Evolutionary conservation across 2,888 invertebrate species (phyloP), one percentile per base, ranked within the genome.

Genomic region (Rosalia funebris): DNA sequence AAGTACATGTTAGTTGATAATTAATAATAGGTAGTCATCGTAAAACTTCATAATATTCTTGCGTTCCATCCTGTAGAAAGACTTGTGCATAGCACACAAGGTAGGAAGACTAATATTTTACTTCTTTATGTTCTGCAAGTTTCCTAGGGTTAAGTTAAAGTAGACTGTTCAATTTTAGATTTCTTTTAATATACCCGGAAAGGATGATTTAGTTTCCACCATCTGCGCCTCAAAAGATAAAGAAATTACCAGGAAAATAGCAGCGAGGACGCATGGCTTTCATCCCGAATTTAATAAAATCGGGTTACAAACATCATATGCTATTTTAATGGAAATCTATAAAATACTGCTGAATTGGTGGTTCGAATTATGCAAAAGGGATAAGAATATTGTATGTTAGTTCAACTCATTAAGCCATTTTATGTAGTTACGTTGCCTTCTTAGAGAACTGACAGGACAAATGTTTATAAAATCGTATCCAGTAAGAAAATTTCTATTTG

Each of bases 271-370:
- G 74, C 75, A 77, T 76, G 73, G 73, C 71, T 75, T 74, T 75
- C 77, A 73, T 76, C 74, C 75, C 71, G 69, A 72, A 73, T 76
- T 75, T 75, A 75, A 76, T 77, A 77, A 75, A 75, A 72, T 67
- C 66, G 70, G n/a, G 69, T 69, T 73, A 71, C 72, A 71, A 71
- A 72, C 71, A 70, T 68, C 62, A 67, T 62, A 68, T 60, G 63
- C 63, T 60, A 59, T 60, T 54, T 58, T 44, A 39, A 66, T 41
- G 15, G 44, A 25, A 52, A 39, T 41, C 41, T 41, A 32, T 53
- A 32, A 39, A 17, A 12, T n/a, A 7, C n/a, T n/a, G 7, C 5
- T 19, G 36, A 48, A 32, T 36, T 48, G 17, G 12, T 2, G 19
- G 36, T 37, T 46, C n/a, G n/a, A n/a, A n/a, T n/a, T n/a, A n/a